Base-by-base conservation (phyloP, 64 coral and sea anemone species). In the Astreopora myriophthalma region DNA sequence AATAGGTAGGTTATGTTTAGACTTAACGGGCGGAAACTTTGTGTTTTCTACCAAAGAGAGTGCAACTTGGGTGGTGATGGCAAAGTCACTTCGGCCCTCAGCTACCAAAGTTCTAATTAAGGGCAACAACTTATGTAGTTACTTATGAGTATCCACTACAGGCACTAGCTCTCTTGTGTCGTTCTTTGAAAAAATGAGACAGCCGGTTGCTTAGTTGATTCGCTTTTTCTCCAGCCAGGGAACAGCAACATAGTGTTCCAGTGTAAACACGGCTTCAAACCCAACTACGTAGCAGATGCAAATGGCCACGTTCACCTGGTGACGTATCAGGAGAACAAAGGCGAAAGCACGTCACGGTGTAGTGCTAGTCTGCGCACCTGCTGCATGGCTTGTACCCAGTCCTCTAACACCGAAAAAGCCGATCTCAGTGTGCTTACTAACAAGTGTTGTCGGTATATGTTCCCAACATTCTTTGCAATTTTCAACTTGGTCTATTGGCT, bases 401-500 rank as follows among this genome's bases (percentile, higher is more conserved):
- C 34, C 35, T 69, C 26, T 68, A 31, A 58, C 23, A 44, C 8
- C 58, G 77, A 74, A 9, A 73, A 86, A 40, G 30, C 65, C 8
- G 91, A 80, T 52, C 72, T 93, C 27, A 90, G 87, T 27, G 64
- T 90, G 33, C 69, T 78, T 0, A 64, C 89, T 16, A 96, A 96
- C 80, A 96, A 67, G 48, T 78, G 92, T 75, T 96, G 95, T 27
- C 92, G 91, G 20, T 71, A 88, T 24, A 69, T 93, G 48, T 96
- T 79, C 34, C 95, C 95, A 3, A 14, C 90, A 14, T 63, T 64
- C 0, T 96, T 96, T 69, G 85, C 48, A 5, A 26, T 90, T 34
- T 96, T 96, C 61, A 96, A 96, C 25, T 19, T 96, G 4, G 37
- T 93, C 0, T 96, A 96, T 31, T 96, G 95, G 95, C n/a, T 89